These are phyloP conservation scores for Pinctada fucata DNA, from an alignment of 2,888 invertebrate genomes.

Conservation along the genomic window DNA sequence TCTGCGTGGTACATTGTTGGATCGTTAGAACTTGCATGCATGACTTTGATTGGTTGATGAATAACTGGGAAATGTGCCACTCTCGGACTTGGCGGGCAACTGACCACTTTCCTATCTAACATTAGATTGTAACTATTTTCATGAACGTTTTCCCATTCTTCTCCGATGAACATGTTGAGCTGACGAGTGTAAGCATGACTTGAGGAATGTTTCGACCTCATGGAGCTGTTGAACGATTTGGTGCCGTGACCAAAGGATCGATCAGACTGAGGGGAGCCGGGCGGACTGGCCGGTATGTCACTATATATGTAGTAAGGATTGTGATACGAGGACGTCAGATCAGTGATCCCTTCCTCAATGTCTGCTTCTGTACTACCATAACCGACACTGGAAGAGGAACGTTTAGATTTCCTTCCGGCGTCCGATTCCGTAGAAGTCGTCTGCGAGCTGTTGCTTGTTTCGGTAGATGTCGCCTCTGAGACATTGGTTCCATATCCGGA, in stretches of 20 bases:
- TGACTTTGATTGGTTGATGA: not conserved
- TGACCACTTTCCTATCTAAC: conserved; percentile 36
- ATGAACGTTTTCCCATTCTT: conserved; percentile 60
- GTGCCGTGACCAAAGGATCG: not conserved
- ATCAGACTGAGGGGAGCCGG: not conserved
- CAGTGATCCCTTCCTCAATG: not conserved
- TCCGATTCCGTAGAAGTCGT: not conserved
- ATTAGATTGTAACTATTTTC: conserved; percentile 20
- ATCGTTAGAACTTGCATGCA: not conserved
- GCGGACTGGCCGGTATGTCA: not conserved
- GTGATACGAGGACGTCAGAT: not conserved
- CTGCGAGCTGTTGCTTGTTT: not conserved
- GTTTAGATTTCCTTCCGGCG: not conserved
- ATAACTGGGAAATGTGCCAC: not conserved
- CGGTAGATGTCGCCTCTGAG: not conserved
- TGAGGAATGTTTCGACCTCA: conserved; percentile 25
- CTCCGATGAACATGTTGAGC: conserved; percentile 52
- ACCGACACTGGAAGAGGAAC: not conserved
- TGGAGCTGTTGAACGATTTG: conserved; percentile 1
- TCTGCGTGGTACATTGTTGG: conserved; percentile 27
- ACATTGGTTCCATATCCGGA: not conserved
- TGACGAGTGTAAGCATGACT: conserved; percentile 33
- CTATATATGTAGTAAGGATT: not conserved
- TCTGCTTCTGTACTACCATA: not conserved
- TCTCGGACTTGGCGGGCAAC: conserved; percentile 52